Evolutionary conservation across 2,797 vertebrate genomes (phyloP), one percentile per base, ranked within the genome.

Genomic region (Anas flavirostris): DNA sequence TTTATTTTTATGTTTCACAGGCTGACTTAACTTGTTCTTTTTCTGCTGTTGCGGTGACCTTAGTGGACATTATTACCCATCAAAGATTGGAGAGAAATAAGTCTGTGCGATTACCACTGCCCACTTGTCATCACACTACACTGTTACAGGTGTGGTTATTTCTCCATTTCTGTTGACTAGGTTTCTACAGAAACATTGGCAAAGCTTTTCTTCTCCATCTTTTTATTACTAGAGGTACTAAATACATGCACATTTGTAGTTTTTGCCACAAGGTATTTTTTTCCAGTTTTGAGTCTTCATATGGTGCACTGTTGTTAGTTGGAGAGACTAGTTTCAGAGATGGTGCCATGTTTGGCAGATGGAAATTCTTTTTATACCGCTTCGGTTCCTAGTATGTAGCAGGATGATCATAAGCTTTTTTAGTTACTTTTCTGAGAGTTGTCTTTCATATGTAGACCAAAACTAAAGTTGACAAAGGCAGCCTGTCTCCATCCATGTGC

Each of bases 221-320:
- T 55, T 76, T 94, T 83, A 68, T 75, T 91, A 60, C 56, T 95
- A 84, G 35, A 85, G 91, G 66, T 60, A 56, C 0, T 2, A 86
- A 76, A 73, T 76, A 89, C 63, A 43, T 96, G 91, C 82, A 93
- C 84, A 93, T 77, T 66, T 90, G 55, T 93, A 91, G 81, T 90
- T 95, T 93, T 93, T 92, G 92, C 87, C 93, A 82, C 0, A 0
- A 82, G 29, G 28, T 68, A 23, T 73, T 88, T 95, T 86, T 86
- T 80, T 76, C 66, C 53, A 68, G 70, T 75, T 94, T 94, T 94
- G 86, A 95, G 90, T 95, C 92, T 96, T 95, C 94, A 94, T 93
- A 85, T 88, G 88, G 91, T 93, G 93, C 83, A 50, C 86, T 95
- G 66, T 81, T 88, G 52, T 85, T 92, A 86, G 68, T 62, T 86